Conservation (phyloP, 1,140 invertebrate species). For the Drosophila tristis region DNA sequence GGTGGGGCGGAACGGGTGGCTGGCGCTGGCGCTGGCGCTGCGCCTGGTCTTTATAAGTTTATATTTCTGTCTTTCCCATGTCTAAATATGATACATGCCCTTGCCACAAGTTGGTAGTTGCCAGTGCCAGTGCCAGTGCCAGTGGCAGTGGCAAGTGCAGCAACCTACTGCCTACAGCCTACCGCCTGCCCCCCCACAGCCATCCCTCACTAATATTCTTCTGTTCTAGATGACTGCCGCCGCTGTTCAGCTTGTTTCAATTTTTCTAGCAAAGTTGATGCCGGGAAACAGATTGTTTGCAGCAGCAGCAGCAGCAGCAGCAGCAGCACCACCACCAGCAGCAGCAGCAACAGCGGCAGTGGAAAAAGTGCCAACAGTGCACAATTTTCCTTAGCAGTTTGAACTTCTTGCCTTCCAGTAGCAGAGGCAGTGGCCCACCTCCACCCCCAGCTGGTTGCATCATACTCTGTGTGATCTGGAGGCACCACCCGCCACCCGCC, state of each 20-base stretch:
- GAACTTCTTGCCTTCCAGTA: conserved; percentile 50
- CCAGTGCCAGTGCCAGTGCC: conserved; percentile 3
- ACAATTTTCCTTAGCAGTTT: conserved; percentile 75
- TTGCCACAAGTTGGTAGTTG: conserved; percentile 37
- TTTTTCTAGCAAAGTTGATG: conserved; percentile 70
- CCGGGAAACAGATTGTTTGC: conserved; percentile 77
- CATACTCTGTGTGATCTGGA: conserved; percentile 44
- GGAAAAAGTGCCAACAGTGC: conserved; percentile 66
- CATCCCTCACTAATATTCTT: conserved; percentile 39
- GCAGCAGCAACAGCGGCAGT: conserved; percentile 9
- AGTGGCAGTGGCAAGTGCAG: conserved; percentile 26
- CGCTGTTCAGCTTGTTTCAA: conserved; percentile 67
- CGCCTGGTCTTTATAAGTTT: conserved; percentile 72
- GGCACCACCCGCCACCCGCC: conserved; percentile 14
- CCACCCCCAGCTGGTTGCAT: conserved; percentile 10
- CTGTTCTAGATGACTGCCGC: conserved; percentile 60
- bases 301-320: conserved; percentile 46
- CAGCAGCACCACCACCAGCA: conserved; percentile 1
- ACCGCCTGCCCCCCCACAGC: conserved; percentile 10
- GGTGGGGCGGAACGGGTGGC: neutral
- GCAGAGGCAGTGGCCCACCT: neutral
- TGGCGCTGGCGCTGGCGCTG: neutral
- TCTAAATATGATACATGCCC: conserved; percentile 77
- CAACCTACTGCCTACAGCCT: neutral
- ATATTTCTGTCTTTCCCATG: conserved; percentile 73